Evolutionary conservation across 53 echinoderm and acorn worm species (phyloP), one percentile per base, ranked within the genome.

Genomic region (Paracentrotus lividus): DNA sequence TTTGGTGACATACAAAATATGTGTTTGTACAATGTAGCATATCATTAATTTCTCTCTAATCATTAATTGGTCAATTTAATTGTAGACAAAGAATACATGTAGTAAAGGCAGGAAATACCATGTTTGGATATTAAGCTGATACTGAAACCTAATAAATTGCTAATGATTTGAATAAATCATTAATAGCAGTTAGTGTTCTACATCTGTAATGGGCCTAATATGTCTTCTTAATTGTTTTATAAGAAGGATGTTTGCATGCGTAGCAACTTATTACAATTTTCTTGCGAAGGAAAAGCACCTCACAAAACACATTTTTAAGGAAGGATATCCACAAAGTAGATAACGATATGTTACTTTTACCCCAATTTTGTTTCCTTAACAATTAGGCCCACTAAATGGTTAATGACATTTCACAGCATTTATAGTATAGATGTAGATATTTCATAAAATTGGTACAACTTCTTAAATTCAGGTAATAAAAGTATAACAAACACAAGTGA

Each of bases 111-210:
- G 64, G 64, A 64, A 64, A 64, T 8, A 7, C 1, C 24, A 29
- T 64, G 64, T 64, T 29, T 64, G 29, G 64, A 64, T 64, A 64
- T 29, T 64, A 64, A 64, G 31, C 15, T 76, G 36, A 76, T 76
- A 76, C 76, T 76, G 76, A 76, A 76, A 76, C 76, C 21, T 76
- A 5, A 76, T 42, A 76, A 21, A 38, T 40, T 76, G 76, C 42
- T 76, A 23, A 76, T 20, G 42, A 20, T 7, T 76, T 76, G 38
- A 40, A 23, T 40, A 23, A 42, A 76, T 76, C 76, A 42, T 42
- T 36, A 76, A 42, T 42, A 76, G 40, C 0, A 81, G 18, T 20
- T 72, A 36, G 40, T 40, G 72, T 20, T 72, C 20, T 38, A 8
- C 40, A 20, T 64, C 29, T 38, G 20, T 13, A 27, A 13, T 32